Evolutionary conservation across 2,888 invertebrate species (phyloP).

Genomic region (Athetis lepigone): DNA sequence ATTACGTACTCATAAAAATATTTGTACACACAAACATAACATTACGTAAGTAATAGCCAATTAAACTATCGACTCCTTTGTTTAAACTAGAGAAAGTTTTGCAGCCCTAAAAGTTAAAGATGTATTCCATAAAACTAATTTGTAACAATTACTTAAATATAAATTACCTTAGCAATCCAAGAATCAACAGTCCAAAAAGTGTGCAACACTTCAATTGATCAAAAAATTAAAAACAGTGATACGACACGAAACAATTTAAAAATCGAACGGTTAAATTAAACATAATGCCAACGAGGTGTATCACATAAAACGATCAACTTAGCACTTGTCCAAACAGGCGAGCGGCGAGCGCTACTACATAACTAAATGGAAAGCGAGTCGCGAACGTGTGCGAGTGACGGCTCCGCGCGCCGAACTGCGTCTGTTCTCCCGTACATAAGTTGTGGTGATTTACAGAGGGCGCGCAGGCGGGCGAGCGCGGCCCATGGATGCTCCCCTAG

Average conservation of each 20-base stretch:
- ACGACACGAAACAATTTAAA: constrained; percentile 83
- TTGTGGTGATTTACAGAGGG: constrained; percentile 83
- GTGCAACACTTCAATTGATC: constrained; percentile 68
- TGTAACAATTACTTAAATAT: constrained; percentile 45
- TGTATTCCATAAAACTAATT: constrained; percentile 35
- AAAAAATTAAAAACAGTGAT: constrained; percentile 75
- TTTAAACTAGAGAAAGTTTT: constrained; percentile 56
- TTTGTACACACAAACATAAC: constrained; percentile 45
- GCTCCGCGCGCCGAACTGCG: constrained; percentile 88
- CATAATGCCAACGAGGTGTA: constrained; percentile 88
- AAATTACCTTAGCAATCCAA: constrained; percentile 73
- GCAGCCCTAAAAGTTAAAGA: constrained; percentile 14
- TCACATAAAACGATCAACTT: constrained; percentile 90
- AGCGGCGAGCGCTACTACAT: constrained; percentile 77
- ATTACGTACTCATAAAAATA: constrained; percentile 55
- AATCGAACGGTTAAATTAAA: constrained; percentile 87
- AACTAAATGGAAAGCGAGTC: constrained; percentile 72
- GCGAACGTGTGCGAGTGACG: constrained; percentile 74
- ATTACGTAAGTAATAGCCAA: constrained; percentile 59
- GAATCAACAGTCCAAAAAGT: constrained; percentile 73
- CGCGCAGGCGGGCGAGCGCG: constrained; percentile 79
- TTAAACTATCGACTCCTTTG: constrained; percentile 54
- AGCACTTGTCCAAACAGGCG: constrained; percentile 89
- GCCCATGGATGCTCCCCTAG: constrained; percentile 81
- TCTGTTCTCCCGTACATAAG: constrained; percentile 78